phyloP scores from a whole-genome alignment of 1,140 invertebrate genomes.

The Bathynomus jamesi region DNA sequence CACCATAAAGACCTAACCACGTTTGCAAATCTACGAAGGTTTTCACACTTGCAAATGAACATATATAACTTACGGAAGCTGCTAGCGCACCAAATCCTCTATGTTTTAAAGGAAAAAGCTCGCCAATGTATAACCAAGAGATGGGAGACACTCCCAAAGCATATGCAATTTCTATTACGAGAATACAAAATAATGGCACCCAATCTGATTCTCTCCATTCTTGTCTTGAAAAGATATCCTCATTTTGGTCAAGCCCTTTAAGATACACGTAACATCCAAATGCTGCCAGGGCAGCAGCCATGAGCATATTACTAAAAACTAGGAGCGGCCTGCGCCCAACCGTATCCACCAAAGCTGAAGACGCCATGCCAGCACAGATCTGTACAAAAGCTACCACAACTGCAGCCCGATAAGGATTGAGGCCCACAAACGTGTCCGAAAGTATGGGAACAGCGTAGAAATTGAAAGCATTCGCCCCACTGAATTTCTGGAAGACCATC shows the following conservation, averaged over 20 bases:
- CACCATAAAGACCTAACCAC: conserved; percentile 64
- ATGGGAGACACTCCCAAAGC: conserved; percentile 82
- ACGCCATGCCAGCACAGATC: conserved; percentile 64
- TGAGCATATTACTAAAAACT: conserved; percentile 68
- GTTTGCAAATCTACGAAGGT: conserved; percentile 72
- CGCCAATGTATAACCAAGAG: conserved; percentile 76
- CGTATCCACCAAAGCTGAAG: conserved; percentile 68
- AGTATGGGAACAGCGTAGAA: conserved; percentile 75
- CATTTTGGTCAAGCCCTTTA: conserved; percentile 32
- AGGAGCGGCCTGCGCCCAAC: conserved; percentile 66
- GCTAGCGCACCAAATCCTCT: conserved; percentile 72
- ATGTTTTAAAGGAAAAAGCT: conserved; percentile 76
- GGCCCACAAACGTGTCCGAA: conserved; percentile 59
- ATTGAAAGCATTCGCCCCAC: conserved; percentile 70
- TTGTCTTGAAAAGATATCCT: conserved; percentile 28
- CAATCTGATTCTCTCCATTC: conserved; percentile 49
- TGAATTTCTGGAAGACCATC: conserved; percentile 77
- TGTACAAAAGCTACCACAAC: conserved; percentile 71
- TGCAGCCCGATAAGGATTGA: conserved; percentile 69
- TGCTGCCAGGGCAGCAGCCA: conserved; percentile 68
- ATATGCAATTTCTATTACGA: conserved; percentile 73
- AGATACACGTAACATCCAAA: conserved; percentile 69
- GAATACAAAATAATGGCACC: conserved; percentile 68
- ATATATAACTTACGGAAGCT: conserved; percentile 75
- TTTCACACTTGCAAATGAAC: conserved; percentile 80